Base-by-base conservation (phyloP, 2,888 invertebrate genomes). In the Hyles lineata region DNA sequence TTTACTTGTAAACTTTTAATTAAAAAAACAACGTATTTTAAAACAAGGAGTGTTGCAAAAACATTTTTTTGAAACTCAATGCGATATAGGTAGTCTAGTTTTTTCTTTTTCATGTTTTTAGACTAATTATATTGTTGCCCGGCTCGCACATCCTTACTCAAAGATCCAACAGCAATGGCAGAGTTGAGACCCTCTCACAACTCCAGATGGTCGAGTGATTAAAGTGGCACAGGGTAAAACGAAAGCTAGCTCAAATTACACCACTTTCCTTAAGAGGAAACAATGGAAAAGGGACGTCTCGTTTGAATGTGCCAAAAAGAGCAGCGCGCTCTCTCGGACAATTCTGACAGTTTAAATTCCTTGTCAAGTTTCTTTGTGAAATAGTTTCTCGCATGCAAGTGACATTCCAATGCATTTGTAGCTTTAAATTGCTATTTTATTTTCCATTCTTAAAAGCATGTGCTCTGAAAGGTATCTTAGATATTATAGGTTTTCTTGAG, bases 241-340 rank as follows among this genome's bases (percentile, higher is more conserved):
- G 60, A 25, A 60, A 25, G 60, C 60, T 60, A 17, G 23, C 60
- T 60, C 60, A 60, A 60, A 60, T 60, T 29, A 23, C 60, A 60
- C 60, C 25, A 60, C 60, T 60, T 60, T 60, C 25, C 25, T 60
- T 23, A 25, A 60, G 60, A 60, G 60, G 60, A 60, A 60, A 60
- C 60, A 60, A 60, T 60, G 23, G 60, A 15, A 23, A 25, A 60
- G 60, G 60, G 25, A 55, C 55, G 55, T 55, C 55, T 55, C 60
- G 60, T 23, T 60, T 25, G 25, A 60, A 60, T 60, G 59, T 25
- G 25, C 60, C 60, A 29, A 60, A 60, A 60, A 60, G 60, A 60
- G 25, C 60, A 29, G 25, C 23, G 17, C 15, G 25, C 60, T 17
- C 43, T 55, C 55, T 55, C 43, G 43, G 43, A 43, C 43, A 43